Conservation (phyloP, 2,888 invertebrate species). For the Cosmopolites sordidus region DNA sequence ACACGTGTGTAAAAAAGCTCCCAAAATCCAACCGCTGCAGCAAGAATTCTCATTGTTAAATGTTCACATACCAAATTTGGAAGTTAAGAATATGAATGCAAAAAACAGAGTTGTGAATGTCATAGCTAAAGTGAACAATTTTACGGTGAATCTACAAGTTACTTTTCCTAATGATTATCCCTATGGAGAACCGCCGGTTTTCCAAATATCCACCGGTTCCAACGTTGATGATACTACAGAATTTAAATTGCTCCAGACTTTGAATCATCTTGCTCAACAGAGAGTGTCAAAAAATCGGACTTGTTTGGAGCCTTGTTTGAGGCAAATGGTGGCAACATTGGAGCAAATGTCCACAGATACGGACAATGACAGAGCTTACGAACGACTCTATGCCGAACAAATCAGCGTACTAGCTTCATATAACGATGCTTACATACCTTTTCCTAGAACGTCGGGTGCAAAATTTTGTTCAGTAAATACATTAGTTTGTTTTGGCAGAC, state of each 20-base stretch:
- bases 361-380: conserved; percentile 48
- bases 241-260: conserved; percentile 70
- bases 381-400: conserved; percentile 34
- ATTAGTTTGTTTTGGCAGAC: conserved; percentile 56
- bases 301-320: conserved; percentile 82
- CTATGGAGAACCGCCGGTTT: conserved; percentile 60
- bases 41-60: conserved; percentile 75
- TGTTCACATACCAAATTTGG: conserved; percentile 69
- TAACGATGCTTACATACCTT: conserved; percentile 82
- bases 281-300: conserved; percentile 80
- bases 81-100: conserved; percentile 54
- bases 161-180: conserved; percentile 74
- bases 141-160: conserved; percentile 57
- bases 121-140: conserved; percentile 53
- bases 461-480: conserved; percentile 85
- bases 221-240: conserved; percentile 66
- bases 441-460: conserved; percentile 90
- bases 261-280: conserved; percentile 76
- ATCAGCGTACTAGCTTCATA: conserved; percentile 45
- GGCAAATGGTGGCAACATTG: conserved; percentile 63
- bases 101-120: conserved; percentile 57
- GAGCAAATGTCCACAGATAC: conserved; percentile 58
- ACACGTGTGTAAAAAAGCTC: conserved; percentile 31
- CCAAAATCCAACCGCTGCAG: conserved; percentile 59
- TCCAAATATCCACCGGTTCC: conserved; percentile 63